Evolutionary conservation across 2,113 vertebrate species (phyloP).

Genomic region (Tursiops truncatus): DNA sequence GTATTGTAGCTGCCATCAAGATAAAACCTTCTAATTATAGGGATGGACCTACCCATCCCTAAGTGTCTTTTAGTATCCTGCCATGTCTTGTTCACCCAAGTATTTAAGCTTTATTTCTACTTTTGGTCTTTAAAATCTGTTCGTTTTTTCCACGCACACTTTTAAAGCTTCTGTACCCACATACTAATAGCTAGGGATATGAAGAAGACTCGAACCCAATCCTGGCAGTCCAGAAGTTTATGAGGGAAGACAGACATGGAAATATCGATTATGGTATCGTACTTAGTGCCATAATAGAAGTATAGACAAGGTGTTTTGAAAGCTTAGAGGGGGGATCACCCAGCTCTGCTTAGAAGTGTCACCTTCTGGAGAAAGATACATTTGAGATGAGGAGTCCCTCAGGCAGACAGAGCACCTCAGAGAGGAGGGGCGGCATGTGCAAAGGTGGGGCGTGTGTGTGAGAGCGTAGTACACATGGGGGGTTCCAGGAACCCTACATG

Average conservation of each 20-base stretch:
- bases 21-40: not conserved
- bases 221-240: not conserved
- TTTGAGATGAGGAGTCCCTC: not conserved
- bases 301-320: not conserved
- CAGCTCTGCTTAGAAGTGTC: not conserved
- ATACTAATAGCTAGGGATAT: not conserved
- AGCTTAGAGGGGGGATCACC: not conserved
- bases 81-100: not conserved
- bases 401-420: not conserved
- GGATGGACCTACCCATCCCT: not conserved
- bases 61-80: not conserved
- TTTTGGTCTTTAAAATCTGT: not conserved
- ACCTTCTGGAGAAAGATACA: conserved; percentile 13
- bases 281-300: not conserved
- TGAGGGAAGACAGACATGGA: not conserved
- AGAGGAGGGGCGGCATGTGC: not conserved
- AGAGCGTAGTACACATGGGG: not conserved
- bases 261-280: not conserved
- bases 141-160: not conserved
- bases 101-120: not conserved
- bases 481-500: not conserved
- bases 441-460: not conserved
- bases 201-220: not conserved
- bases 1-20: not conserved
- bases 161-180: not conserved